Evolutionary conservation across 2,797 vertebrate genomes (phyloP).

Genomic region (Muraenolepis orangiensis): DNA sequence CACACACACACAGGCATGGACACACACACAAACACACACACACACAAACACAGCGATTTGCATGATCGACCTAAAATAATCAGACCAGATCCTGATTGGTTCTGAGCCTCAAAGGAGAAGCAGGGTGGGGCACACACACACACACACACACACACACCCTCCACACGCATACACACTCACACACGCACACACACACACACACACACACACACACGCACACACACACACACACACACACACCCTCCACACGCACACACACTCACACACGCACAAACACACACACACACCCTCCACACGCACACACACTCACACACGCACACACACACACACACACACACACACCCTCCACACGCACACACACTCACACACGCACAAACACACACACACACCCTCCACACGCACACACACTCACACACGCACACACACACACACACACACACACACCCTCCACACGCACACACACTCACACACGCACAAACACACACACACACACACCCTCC

Average conservation of each 20-base stretch:
- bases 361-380: constrained; percentile 17
- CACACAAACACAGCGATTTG: constrained; percentile 44
- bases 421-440: constrained; percentile 17
- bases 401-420: constrained; percentile 21
- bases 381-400: background rate
- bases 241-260: constrained; percentile 22
- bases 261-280: constrained; percentile 21
- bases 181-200: constrained; percentile 6
- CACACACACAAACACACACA: too few relatives aligned
- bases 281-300: constrained; percentile 9
- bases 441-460: constrained; percentile 8
- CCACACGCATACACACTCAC: too few relatives aligned
- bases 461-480: constrained; percentile 19
- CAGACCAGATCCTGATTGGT: constrained; percentile 50
- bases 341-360: constrained; percentile 23
- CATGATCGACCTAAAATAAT: constrained; percentile 55
- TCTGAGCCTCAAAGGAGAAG: constrained; percentile 9
- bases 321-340: constrained; percentile 18
- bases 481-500: constrained; percentile 15
- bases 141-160: background rate
- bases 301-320: constrained; percentile 14
- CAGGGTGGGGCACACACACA: constrained; percentile 42
- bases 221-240: constrained; percentile 14
- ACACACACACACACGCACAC: constrained; percentile 21
- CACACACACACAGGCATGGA: too few relatives aligned